Evolutionary conservation across 2,797 vertebrate species (phyloP).

Genomic region (Clamator glandarius): DNA sequence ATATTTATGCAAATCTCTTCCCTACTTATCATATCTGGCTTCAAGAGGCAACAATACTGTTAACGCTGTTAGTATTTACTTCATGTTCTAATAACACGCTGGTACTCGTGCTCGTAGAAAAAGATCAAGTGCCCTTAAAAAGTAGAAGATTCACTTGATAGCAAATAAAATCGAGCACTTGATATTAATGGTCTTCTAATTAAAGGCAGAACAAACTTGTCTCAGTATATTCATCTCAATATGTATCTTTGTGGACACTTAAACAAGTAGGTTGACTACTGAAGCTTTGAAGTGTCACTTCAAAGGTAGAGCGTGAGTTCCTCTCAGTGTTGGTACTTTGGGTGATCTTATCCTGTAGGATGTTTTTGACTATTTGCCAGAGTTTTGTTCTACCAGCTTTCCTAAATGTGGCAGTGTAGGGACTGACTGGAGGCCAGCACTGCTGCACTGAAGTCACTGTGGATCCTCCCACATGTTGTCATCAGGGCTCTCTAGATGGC

Average conservation of each 20-base stretch:
- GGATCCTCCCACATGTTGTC: background rate
- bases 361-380: background rate
- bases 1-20: background rate
- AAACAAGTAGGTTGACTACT: background rate
- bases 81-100: background rate
- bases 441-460: background rate
- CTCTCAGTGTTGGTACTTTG: background rate
- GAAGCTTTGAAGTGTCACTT: background rate
- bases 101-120: background rate
- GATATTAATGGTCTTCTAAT: conserved; percentile 22
- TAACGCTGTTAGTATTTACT: background rate
- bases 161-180: conserved; percentile 5
- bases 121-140: conserved; percentile 22
- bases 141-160: background rate
- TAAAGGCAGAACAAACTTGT: background rate
- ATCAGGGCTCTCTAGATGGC: background rate
- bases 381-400: background rate
- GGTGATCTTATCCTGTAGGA: background rate
- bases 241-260: background rate
- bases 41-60: background rate
- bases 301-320: background rate
- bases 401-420: fast-evolving
- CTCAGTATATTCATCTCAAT: background rate
- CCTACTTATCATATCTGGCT: background rate
- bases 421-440: background rate